phyloP scores from a whole-genome alignment of 2,888 invertebrate species.

The Netelia inedita region DNA sequence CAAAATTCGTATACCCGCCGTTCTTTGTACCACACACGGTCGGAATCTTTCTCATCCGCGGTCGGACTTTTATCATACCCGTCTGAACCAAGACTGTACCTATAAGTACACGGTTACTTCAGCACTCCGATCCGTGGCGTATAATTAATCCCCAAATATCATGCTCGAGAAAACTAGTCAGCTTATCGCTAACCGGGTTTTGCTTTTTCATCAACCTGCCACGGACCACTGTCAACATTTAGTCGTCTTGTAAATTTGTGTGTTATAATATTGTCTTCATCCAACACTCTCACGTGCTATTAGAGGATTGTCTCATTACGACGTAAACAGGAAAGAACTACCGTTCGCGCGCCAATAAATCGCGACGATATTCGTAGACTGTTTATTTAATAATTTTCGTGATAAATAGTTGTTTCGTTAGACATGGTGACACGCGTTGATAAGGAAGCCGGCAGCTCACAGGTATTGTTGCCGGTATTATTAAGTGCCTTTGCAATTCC shows the following conservation, averaged over 20 bases:
- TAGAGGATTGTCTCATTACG: not conserved
- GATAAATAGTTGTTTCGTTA: not conserved
- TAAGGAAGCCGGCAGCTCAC: slow-evolving; percentile 69
- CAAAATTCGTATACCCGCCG: not conserved
- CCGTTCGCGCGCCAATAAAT: not conserved
- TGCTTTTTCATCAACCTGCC: not conserved
- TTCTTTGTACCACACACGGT: not conserved
- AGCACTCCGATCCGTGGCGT: not conserved
- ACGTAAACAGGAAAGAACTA: not conserved
- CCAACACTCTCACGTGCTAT: not conserved
- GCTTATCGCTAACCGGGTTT: not conserved
- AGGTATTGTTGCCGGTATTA: slow-evolving; percentile 87
- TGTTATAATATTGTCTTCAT: not conserved
- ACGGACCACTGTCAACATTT: not conserved
- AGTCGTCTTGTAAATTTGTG: not conserved
- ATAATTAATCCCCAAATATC: not conserved
- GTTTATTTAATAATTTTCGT: not conserved
- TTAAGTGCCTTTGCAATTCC: slow-evolving; percentile 90
- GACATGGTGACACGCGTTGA: slow-evolving; percentile 59
- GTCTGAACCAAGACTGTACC: not conserved
- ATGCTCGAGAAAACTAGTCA: not conserved
- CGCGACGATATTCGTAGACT: not conserved
- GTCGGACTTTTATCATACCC: not conserved
- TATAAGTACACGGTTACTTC: not conserved
- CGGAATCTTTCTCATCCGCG: not conserved